A percentile compares a stretch with the other conserved stretches of the same genome.
phyloP scores from a whole-genome alignment of 2,113 vertebrate genomes.

The Paratilapia polleni region DNA sequence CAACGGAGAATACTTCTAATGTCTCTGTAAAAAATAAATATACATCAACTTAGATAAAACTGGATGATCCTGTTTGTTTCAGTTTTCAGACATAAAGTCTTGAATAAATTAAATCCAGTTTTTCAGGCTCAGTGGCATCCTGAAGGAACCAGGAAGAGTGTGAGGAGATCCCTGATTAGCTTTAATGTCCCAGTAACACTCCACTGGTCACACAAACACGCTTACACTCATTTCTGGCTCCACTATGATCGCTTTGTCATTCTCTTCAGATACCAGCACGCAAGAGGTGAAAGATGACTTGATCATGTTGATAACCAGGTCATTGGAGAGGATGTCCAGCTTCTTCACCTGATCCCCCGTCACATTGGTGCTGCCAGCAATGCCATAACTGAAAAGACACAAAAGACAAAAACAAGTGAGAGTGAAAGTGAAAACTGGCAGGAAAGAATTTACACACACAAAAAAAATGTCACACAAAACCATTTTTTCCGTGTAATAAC shows the following conservation, averaged over 20 bases:
- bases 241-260: slow-evolving; percentile 90
- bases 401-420: neutral
- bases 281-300: slow-evolving; percentile 94
- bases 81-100: neutral
- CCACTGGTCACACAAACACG: neutral
- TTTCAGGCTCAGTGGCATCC: neutral
- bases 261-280: slow-evolving; percentile 94
- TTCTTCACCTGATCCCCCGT: slow-evolving; percentile 99
- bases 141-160: accelerated
- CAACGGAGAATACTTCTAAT: neutral
- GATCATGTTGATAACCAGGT: slow-evolving; percentile 95
- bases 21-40: accelerated
- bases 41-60: accelerated
- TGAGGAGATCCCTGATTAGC: neutral
- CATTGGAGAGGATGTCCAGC: slow-evolving; percentile 95
- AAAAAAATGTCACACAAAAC: neutral
- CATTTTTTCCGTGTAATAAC: neutral
- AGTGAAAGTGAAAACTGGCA: neutral
- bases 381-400: slow-evolving; percentile 85
- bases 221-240: slow-evolving; percentile 88
- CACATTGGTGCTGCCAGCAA: slow-evolving; percentile 94
- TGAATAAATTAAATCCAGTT: neutral
- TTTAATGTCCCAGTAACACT: neutral
- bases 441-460: neutral
- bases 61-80: neutral